These are phyloP conservation scores for Galerucella calmariensis DNA, from an alignment of 2,888 invertebrate genomes.

Conservation along the genomic window DNA sequence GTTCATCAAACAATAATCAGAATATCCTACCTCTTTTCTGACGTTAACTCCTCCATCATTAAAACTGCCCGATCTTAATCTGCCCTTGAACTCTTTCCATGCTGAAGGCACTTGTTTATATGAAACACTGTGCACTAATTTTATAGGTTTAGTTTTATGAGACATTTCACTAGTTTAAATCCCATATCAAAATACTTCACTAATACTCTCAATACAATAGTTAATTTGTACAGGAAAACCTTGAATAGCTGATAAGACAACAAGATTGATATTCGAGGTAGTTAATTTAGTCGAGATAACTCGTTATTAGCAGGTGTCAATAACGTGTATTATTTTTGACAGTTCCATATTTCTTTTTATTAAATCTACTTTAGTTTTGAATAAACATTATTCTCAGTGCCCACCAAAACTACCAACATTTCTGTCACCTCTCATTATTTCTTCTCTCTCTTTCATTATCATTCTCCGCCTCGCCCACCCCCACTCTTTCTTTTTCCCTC, in stretches of 20 bases:
- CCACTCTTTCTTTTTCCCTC: too few species aligned
- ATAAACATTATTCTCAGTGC: not conserved
- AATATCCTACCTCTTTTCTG: slow-evolving; percentile 46
- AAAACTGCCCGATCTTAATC: slow-evolving; percentile 45
- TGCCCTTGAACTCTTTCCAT: slow-evolving; percentile 55
- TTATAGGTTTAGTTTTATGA: slow-evolving; percentile 40
- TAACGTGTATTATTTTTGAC: not conserved
- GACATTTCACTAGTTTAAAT: slow-evolving; percentile 42
- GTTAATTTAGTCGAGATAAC: slow-evolving; percentile 2
- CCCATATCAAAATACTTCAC: slow-evolving; percentile 24
- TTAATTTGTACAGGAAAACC: not conserved
- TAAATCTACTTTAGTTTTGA: too few species aligned
- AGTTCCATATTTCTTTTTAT: slow-evolving; percentile 14
- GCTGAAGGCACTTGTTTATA: slow-evolving; percentile 55
- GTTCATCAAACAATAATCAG: too few species aligned
- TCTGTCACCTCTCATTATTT: too few species aligned
- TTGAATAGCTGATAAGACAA: slow-evolving; percentile 16
- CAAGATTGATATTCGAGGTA: not conserved
- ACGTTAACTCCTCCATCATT: slow-evolving; percentile 35
- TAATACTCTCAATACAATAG: not conserved
- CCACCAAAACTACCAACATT: too few species aligned
- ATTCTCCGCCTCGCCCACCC: rapidly evolving
- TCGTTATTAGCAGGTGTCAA: not conserved
- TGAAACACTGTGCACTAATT: slow-evolving; percentile 43
- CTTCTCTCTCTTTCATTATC: too few species aligned